Percentiles rank a stretch among this genome's conserved stretches.
Conservation (phyloP, 37 sponge, comb jelly and placozoan species). For the Eunapius fragilis region DNA sequence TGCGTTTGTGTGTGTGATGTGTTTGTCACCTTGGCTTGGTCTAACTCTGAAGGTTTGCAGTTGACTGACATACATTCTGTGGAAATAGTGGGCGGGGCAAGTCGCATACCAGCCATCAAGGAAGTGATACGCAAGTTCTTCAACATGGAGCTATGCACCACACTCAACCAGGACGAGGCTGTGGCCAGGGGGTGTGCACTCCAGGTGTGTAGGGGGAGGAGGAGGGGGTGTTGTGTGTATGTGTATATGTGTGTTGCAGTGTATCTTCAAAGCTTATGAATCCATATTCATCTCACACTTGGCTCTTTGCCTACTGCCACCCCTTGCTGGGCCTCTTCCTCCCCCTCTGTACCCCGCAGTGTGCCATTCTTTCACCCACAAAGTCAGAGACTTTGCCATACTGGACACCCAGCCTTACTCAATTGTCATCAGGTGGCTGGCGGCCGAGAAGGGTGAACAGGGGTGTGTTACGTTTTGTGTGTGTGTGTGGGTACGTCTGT, state of each 20-base stretch:
- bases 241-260: not conserved
- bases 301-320: not conserved
- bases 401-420: constrained; percentile 78
- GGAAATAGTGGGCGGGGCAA: constrained; percentile 93
- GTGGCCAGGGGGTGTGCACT: constrained; percentile 96
- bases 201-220: constrained; percentile 77
- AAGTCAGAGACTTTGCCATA: constrained; percentile 90
- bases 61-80: constrained; percentile 79
- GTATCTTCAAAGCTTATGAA: not conserved
- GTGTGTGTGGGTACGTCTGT: not conserved
- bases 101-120: constrained; percentile 88
- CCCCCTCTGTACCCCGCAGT: constrained; percentile 40
- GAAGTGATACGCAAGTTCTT: constrained; percentile 77
- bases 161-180: constrained; percentile 97
- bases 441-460: constrained; percentile 63
- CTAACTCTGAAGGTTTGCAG: constrained; percentile 41
- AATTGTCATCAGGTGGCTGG: constrained; percentile 85
- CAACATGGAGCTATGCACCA: constrained; percentile 83
- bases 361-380: constrained; percentile 98
- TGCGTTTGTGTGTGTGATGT: no score
- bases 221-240: not conserved
- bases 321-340: not conserved
- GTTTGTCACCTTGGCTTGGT: not conserved
- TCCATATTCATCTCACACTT: not conserved
- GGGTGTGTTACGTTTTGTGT: constrained; percentile 52